Evolutionary conservation across 2,113 vertebrate genomes (phyloP).

Genomic region (Scatophagus argus): DNA sequence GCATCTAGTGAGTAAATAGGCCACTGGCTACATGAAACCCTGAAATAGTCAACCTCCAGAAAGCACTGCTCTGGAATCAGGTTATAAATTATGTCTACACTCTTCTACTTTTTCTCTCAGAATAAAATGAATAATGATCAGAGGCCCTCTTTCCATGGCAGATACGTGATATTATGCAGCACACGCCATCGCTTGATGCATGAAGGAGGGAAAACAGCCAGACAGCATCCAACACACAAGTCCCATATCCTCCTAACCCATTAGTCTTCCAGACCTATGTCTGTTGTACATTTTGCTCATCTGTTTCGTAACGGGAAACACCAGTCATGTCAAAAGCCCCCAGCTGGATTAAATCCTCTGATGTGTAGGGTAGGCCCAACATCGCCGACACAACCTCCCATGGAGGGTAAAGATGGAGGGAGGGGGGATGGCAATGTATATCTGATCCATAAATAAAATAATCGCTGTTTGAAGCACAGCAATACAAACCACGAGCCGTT

Average conservation of each 20-base stretch:
- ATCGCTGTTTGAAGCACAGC: conserved; percentile 35
- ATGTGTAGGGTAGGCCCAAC: conserved; percentile 59
- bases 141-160: conserved; percentile 18
- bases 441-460: conserved; percentile 62
- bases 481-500: conserved; percentile 21
- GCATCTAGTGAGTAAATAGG: conserved; percentile 66
- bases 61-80: conserved; percentile 28
- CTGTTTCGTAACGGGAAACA: conserved; percentile 68
- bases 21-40: conserved; percentile 43
- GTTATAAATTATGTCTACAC: conserved; percentile 29
- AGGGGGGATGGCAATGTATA: conserved; percentile 18
- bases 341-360: conserved; percentile 65
- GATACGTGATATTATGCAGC: conserved; percentile 65
- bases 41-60: conserved; percentile 36
- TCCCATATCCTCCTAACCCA: conserved; percentile 43
- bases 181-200: conserved; percentile 60
- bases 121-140: conserved; percentile 39
- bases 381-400: conserved; percentile 46
- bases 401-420: conserved; percentile 17
- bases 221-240: conserved; percentile 53
- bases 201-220: conserved; percentile 48
- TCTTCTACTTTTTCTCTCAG: conserved; percentile 24
- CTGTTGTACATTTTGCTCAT: conserved; percentile 65
- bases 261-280: conserved; percentile 23
- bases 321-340: conserved; percentile 44